Base-by-base conservation (phyloP, 1,140 invertebrate species). In the Zeugodacus cucurbitae region DNA sequence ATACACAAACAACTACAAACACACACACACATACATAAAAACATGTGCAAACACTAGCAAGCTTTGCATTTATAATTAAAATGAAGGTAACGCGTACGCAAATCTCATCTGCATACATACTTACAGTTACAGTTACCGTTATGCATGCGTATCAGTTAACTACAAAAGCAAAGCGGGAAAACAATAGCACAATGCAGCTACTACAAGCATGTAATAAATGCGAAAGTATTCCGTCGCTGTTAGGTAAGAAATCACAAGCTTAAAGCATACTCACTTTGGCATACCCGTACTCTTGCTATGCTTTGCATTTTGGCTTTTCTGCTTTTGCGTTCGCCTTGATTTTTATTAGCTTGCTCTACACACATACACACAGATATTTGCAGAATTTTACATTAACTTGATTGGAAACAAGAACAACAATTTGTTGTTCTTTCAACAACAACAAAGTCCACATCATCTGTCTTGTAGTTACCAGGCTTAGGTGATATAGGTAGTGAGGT, bases 51-150 rank as follows among this genome's bases (percentile, higher is more conserved):
- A 17, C 62, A 67, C 48, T 54, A 54, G 48, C 48, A 54, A 54
- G n/a, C 62, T 67, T 67, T 67, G 29, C 62, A 67, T 32, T 67
- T 32, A 67, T 67, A 67, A 67, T 67, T 67, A 67, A 67, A 67
- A 67, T 67, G 62, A 67, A 67, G 62, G 62, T 67, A 32, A 32
- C 29, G 62, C 62, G 62, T n/a, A n/a, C n/a, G 26, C 62, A 67
- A 67, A 34, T 67, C 5, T 20, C 62, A 67, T 62, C n/a, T n/a
- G 2, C 26, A 26, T n/a, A 62, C 58, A 59, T 20, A 59, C 7
- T 22, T 20, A n/a, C 58, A 59, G 22, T 4, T 20, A 5, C 58
- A 54, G 48, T 54, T 54, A 54, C 17, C 48, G 48, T 54, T 54
- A 54, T 4, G 26, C 32, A 34, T 32, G 14, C 62, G 29, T 67